These are phyloP conservation scores for Hippopotamyrus pictus DNA, from an alignment of 2,797 vertebrate genomes.

Conservation along the genomic window DNA sequence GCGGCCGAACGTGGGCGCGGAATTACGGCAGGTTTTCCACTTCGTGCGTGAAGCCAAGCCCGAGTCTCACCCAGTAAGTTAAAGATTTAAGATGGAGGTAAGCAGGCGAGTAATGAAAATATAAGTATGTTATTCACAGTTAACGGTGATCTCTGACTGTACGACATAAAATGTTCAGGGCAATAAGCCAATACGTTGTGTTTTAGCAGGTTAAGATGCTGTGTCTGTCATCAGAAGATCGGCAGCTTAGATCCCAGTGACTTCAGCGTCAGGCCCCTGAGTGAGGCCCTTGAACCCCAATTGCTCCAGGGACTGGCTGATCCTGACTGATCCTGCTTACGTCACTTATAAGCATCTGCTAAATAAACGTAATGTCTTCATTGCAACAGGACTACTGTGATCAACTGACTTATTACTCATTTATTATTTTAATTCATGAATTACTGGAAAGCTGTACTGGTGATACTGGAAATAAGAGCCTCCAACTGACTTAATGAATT, in stretches of 20 bases:
- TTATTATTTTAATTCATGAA: neutral
- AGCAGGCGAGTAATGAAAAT: neutral
- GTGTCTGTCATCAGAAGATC: neutral
- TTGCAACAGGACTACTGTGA: neutral
- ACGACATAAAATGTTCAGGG: neutral
- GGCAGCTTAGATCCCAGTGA: neutral
- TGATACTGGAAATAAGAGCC: neutral
- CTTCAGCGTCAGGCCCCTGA: neutral
- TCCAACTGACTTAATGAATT: neutral
- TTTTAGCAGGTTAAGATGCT: neutral
- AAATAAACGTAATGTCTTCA: neutral
- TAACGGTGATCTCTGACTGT: neutral
- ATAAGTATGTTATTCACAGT: neutral
- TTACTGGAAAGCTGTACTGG: neutral
- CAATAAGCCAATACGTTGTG: neutral
- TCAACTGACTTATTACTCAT: neutral
- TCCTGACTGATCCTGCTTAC: neutral
- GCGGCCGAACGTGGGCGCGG: neutral
- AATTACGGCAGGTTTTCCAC: neutral
- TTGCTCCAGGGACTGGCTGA: neutral
- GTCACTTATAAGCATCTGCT: neutral
- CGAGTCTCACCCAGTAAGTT: neutral
- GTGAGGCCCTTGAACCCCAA: neutral
- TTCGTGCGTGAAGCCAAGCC: neutral
- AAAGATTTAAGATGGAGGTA: neutral